These are phyloP conservation scores for Pterostichus madidus DNA, from an alignment of 2,888 invertebrate species.

Conservation along the genomic window DNA sequence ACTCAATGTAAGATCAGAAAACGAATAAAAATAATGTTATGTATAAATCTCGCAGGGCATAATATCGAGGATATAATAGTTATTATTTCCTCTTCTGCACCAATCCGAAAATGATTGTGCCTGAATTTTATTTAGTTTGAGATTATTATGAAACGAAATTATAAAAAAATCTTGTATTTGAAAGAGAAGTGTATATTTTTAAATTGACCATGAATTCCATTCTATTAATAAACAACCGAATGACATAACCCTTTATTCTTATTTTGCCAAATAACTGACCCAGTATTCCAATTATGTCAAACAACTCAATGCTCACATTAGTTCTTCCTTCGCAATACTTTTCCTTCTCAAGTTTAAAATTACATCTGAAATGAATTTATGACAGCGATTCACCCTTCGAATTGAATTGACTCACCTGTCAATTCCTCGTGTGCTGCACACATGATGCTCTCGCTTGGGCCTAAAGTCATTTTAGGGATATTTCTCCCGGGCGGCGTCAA, in stretches of 20 bases:
- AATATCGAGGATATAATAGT: no score
- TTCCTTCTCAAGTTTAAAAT: slow-evolving; percentile 4
- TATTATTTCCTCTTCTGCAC: no score
- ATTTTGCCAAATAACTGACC: slow-evolving; percentile 30
- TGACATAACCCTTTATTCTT: slow-evolving; percentile 22
- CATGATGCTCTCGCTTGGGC: slow-evolving; percentile 13
- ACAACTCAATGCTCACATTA: neutral
- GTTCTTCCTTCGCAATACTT: neutral
- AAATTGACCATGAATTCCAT: neutral
- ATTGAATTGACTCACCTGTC: slow-evolving; percentile 24
- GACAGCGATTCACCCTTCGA: slow-evolving; percentile 10
- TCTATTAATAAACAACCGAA: neutral
- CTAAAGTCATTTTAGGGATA: slow-evolving; percentile 1
- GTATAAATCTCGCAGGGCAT: no score
- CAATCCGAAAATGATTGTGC: no score
- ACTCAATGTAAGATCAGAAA: no score
- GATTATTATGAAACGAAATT: no score
- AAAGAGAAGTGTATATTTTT: no score
- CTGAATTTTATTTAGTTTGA: no score
- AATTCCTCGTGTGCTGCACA: slow-evolving; percentile 4
- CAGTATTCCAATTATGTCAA: slow-evolving; percentile 11
- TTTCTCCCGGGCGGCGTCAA: neutral
- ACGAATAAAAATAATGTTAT: no score
- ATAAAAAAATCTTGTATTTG: no score
- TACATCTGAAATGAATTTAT: slow-evolving; percentile 19